Base-by-base conservation (phyloP, 2,888 invertebrate species). In the Macaria notata region DNA sequence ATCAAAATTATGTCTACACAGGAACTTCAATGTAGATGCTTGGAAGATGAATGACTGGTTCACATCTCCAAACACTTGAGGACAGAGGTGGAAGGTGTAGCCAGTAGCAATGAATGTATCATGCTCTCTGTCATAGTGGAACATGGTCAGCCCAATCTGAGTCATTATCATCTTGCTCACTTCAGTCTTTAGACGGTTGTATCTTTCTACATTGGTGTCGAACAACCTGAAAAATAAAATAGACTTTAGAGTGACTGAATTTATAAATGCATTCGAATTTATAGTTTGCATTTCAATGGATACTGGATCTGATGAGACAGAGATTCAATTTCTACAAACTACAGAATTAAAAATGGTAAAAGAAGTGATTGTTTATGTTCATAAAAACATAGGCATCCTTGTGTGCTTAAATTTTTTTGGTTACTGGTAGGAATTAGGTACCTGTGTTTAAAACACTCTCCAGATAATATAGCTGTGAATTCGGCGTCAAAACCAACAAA, bases 401-500 rank as follows among this genome's bases (percentile, higher is more conserved):
- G n/a, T n/a, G n/a, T n/a, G n/a, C n/a, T n/a, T n/a, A n/a, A n/a
- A n/a, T n/a, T n/a, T n/a, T n/a, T n/a, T n/a, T n/a, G n/a, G 33
- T 4, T 36, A 6, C 7, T 36, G 33, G 33, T 36, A 3, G 1
- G 3, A 36, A 36, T 36, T 36, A n/a, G n/a, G n/a, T 79, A 94
- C 94, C 93, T 93, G 67, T 92, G 71, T 75, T 89, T 92, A 51
- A 84, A 84, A n/a, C 78, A 66, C 43, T 91, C 85, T 63, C 86
- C 82, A 0, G 90, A 69, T 53, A 86, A 66, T 59, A 92, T 75
- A 46, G 88, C 95, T 58, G 95, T 95, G 75, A 96, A 96, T 87
- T 96, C 96, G 9, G 94, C 93, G 80, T 96, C 96, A 65, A 96
- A 90, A 9, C 94, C 92, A 67, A 95, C 80, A 74, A 95, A 94